phyloP scores from a whole-genome alignment of 2,888 invertebrate species.

The Drosophila tripunctata region DNA sequence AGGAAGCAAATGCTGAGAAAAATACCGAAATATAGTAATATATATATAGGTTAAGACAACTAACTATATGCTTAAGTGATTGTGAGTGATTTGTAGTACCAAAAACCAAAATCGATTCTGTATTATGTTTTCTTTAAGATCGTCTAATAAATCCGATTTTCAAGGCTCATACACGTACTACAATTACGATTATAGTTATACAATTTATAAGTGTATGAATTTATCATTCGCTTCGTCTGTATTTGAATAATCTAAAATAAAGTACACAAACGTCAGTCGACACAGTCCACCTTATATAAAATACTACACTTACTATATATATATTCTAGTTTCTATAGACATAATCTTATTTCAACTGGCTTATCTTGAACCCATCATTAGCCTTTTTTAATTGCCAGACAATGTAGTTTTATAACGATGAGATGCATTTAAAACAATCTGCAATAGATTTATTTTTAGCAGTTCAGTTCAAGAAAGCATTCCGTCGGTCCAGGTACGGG shows the following conservation, averaged over 20 bases:
- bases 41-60: constrained; percentile 74
- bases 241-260: constrained; percentile 47
- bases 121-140: constrained; percentile 36
- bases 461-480: constrained; percentile 36
- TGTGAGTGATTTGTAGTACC: constrained; percentile 66
- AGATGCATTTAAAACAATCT: constrained; percentile 7
- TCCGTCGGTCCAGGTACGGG: neutral
- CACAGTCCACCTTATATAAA: neutral
- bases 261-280: constrained; percentile 27
- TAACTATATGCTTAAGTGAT: constrained; percentile 39
- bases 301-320: neutral
- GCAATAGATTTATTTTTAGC: neutral
- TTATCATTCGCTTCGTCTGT: constrained; percentile 32
- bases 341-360: constrained; percentile 29
- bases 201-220: constrained; percentile 23
- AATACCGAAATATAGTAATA: constrained; percentile 83
- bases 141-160: constrained; percentile 52
- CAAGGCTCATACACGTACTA: constrained; percentile 28
- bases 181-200: constrained; percentile 11
- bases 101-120: constrained; percentile 13
- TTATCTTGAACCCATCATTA: constrained; percentile 18
- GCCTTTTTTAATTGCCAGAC: constrained; percentile 1
- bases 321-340: neutral
- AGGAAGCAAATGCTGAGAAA: constrained; percentile 80
- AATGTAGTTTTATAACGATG: constrained; percentile 9